phyloP scores from a whole-genome alignment of 1,140 invertebrate genomes.

The Dysdera silvatica region DNA sequence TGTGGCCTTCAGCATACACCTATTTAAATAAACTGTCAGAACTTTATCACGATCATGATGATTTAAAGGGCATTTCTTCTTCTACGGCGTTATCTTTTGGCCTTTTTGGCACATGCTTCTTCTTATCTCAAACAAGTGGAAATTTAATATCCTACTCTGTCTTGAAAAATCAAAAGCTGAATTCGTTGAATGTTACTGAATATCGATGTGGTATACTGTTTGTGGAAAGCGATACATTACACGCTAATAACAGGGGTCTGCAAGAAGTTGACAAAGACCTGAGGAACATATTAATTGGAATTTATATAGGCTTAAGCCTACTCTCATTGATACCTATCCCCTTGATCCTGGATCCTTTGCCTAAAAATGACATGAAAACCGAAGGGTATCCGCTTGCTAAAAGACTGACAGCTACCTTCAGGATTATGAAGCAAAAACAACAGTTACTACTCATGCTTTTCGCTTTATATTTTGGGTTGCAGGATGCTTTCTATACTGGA shows the following conservation, averaged over 20 bases:
- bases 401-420: constrained; percentile 76
- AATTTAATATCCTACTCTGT: constrained; percentile 29
- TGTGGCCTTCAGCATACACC: constrained; percentile 50
- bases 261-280: constrained; percentile 66
- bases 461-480: constrained; percentile 92
- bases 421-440: constrained; percentile 59
- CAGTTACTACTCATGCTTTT: constrained; percentile 88
- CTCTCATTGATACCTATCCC: constrained; percentile 75
- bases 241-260: constrained; percentile 45
- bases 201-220: no score
- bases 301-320: constrained; percentile 77
- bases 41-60: neutral
- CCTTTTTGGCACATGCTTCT: constrained; percentile 20
- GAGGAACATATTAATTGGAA: constrained; percentile 76
- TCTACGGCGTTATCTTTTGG: constrained; percentile 28
- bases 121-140: constrained; percentile 13
- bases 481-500: constrained; percentile 89
- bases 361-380: no score
- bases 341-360: constrained; percentile 81
- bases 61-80: no score
- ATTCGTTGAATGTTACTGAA: no score
- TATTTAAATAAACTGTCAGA: constrained; percentile 48
- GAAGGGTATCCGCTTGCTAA: constrained; percentile 58
- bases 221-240: neutral
- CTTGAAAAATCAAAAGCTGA: no score